phyloP scores from a whole-genome alignment of 1,140 invertebrate species.

The Streblospio benedicti region DNA sequence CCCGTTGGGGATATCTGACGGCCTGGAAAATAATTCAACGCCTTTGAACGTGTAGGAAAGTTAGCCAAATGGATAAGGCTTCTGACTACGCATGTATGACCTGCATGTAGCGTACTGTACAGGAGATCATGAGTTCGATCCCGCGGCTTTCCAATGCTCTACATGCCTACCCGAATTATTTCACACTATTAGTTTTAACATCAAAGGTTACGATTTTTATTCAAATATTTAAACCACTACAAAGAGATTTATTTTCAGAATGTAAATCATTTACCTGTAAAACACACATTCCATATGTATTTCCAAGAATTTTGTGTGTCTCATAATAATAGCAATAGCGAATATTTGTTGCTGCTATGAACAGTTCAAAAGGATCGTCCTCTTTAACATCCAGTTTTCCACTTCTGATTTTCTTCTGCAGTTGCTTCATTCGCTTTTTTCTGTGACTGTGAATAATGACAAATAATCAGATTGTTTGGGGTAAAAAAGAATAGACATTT shows the following conservation, averaged over 20 bases:
- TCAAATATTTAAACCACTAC: background rate
- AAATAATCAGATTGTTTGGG: background rate
- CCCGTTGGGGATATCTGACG: background rate
- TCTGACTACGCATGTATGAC: no score
- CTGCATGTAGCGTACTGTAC: no score
- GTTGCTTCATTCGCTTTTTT: conserved; percentile 81
- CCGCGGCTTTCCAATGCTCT: no score
- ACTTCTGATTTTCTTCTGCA: conserved; percentile 77
- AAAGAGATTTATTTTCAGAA: background rate
- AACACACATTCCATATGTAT: conserved; percentile 95
- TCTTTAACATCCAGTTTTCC: conserved; percentile 87
- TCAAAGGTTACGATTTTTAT: no score
- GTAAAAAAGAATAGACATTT: background rate
- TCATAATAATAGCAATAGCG: conserved; percentile 95
- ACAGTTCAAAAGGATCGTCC: conserved; percentile 94
- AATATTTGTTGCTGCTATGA: conserved; percentile 91
- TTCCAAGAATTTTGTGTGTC: conserved; percentile 94
- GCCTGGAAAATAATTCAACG: no score
- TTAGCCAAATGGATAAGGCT: no score
- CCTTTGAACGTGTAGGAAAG: no score
- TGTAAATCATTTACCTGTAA: conserved; percentile 60
- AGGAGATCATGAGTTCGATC: no score
- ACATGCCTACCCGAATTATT: no score
- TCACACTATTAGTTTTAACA: no score
- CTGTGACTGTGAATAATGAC: conserved; percentile 61